Conservation (phyloP, 2,113 vertebrate species). For the Prunella fulvescens region DNA sequence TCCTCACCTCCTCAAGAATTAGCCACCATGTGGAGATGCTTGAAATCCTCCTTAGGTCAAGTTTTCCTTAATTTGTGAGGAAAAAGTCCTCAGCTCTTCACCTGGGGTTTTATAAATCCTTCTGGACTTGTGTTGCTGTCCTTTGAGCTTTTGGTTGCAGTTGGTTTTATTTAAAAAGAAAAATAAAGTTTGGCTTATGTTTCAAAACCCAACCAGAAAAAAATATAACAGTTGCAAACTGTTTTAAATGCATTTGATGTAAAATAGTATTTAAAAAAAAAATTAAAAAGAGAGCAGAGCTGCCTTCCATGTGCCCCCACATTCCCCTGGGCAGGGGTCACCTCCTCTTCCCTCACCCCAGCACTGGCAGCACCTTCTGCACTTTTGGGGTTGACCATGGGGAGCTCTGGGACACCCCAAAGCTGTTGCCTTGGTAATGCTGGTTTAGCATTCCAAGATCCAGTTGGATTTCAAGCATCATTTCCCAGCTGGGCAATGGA, state of each 20-base stretch:
- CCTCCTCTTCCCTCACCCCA: neutral
- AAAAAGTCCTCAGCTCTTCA: neutral
- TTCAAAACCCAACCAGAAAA: neutral
- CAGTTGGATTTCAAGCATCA: neutral
- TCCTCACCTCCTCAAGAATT: neutral
- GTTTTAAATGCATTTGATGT: neutral
- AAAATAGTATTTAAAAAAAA: neutral
- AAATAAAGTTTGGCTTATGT: neutral
- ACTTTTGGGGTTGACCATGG: neutral
- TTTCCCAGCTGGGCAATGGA: neutral
- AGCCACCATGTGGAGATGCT: rapidly evolving
- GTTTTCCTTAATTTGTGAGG: neutral
- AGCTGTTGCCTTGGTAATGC: neutral
- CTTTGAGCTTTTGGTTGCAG: neutral
- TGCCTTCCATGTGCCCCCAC: rapidly evolving
- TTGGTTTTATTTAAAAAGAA: neutral
- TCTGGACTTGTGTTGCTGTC: neutral
- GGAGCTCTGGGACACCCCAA: neutral
- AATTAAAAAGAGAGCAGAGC: neutral
- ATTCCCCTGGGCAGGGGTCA: neutral
- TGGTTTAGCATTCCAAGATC: neutral
- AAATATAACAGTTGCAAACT: neutral
- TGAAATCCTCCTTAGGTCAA: neutral
- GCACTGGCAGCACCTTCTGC: neutral
- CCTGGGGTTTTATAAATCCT: neutral